Percentiles rank a stretch among this genome's conserved stretches.
These are phyloP conservation scores for Hafferia zeledoni DNA, from an alignment of 2,797 vertebrate genomes.

Conservation along the genomic window DNA sequence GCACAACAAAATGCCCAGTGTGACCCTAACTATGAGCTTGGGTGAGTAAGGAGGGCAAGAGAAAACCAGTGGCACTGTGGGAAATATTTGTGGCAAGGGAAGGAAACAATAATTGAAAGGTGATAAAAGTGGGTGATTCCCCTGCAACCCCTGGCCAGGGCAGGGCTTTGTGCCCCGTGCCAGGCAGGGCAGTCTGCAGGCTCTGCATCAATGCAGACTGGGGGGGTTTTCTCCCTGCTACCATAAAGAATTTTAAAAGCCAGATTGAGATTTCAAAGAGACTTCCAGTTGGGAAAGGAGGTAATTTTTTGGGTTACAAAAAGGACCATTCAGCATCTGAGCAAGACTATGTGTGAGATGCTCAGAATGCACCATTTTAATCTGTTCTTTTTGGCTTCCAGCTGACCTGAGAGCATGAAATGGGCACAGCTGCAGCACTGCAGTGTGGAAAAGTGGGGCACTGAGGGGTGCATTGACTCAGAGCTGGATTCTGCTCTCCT, in stretches of 20 bases:
- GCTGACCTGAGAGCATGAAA: neutral
- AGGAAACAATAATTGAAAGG: constrained; percentile 50
- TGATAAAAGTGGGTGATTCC: constrained; percentile 49
- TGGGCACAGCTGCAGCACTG: neutral
- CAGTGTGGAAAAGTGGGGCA: neutral
- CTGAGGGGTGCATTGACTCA: neutral
- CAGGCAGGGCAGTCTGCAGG: neutral
- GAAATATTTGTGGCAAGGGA: constrained; percentile 44
- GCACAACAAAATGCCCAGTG: constrained; percentile 61
- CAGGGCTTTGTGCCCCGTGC: neutral
- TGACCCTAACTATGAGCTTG: constrained; percentile 53
- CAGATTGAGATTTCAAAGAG: neutral
- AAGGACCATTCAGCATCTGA: neutral
- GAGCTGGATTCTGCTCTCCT: neutral
- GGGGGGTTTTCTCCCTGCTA: neutral
- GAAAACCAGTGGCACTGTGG: constrained; percentile 53
- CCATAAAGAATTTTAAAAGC: neutral
- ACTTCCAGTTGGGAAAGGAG: neutral
- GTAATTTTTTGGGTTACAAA: neutral
- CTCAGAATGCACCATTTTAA: neutral
- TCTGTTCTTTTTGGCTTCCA: neutral
- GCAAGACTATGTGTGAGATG: neutral
- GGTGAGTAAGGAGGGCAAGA: constrained; percentile 60
- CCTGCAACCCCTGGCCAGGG: neutral
- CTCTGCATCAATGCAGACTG: neutral